Conservation (phyloP, 2,113 vertebrate genomes). For the Amazona vittata region DNA sequence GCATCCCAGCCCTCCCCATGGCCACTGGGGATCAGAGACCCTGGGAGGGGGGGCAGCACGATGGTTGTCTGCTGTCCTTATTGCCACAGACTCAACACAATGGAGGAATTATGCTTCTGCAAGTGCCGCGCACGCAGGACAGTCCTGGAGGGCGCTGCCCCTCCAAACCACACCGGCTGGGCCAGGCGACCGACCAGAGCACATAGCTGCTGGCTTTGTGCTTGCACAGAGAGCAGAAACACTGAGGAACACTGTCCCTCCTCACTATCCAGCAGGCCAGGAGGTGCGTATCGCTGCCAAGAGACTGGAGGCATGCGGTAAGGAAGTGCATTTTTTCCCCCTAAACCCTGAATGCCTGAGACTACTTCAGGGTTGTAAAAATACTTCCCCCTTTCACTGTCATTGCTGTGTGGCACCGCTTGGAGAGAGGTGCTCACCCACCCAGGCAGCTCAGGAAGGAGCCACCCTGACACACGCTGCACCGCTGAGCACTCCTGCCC, state of each 20-base stretch:
- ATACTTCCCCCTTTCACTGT: background rate
- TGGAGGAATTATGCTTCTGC: background rate
- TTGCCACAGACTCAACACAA: fast-evolving
- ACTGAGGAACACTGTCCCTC: background rate
- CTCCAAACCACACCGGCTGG: fast-evolving
- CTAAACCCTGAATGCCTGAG: background rate
- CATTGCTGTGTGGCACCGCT: background rate
- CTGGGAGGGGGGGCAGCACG: background rate
- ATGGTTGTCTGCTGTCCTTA: fast-evolving
- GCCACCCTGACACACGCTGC: fast-evolving
- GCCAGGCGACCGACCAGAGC: background rate
- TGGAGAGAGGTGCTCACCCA: background rate
- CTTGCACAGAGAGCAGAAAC: background rate
- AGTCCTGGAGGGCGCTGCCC: background rate
- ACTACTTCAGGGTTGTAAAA: background rate
- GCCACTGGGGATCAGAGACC: background rate
- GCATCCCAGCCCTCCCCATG: background rate
- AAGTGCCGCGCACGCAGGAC: fast-evolving
- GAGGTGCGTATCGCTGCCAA: background rate
- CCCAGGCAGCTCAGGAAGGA: background rate
- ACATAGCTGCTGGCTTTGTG: background rate
- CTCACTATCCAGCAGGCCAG: background rate
- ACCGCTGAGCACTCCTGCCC: background rate
- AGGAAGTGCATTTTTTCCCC: background rate
- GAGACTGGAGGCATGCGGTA: background rate